Percentiles rank a stretch among this genome's conserved stretches.
phyloP scores from a whole-genome alignment of 2,113 vertebrate species.

The Solea senegalensis region DNA sequence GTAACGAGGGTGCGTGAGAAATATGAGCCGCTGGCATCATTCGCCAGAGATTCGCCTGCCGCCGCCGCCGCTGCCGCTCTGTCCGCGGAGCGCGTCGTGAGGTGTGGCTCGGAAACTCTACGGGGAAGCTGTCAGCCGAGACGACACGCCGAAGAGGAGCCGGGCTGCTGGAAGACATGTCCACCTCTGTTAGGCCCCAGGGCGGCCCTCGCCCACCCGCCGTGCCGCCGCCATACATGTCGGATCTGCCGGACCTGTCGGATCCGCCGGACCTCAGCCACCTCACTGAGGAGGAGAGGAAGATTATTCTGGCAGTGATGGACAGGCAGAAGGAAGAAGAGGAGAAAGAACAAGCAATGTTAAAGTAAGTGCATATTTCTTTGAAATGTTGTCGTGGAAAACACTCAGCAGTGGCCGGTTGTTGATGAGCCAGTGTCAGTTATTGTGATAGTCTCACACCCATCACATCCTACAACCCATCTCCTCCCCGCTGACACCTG shows the following conservation, averaged over 20 bases:
- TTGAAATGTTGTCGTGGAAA: too few relatives aligned
- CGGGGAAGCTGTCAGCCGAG: slow-evolving; percentile 77
- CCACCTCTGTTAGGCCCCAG: slow-evolving; percentile 92
- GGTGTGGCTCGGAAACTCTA: slow-evolving; percentile 74
- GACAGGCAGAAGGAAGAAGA: slow-evolving; percentile 98
- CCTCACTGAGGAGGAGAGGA: slow-evolving; percentile 97
- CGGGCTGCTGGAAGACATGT: slow-evolving; percentile 85
- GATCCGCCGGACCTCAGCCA: slow-evolving; percentile 80
- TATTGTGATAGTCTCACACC: slow-evolving; percentile 14
- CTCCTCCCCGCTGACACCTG: slow-evolving; percentile 12
- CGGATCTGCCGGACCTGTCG: slow-evolving; percentile 92
- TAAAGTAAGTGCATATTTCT: slow-evolving; percentile 89
- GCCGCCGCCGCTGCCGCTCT: slow-evolving; percentile 78
- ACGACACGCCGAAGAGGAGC: slow-evolving; percentile 80
- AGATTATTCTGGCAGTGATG: slow-evolving; percentile 98
- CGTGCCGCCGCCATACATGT: slow-evolving; percentile 89
- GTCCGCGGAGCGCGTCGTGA: slow-evolving; percentile 85
- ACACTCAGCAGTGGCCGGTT: not conserved
- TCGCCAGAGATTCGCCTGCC: slow-evolving; percentile 64
- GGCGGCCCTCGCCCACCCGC: slow-evolving; percentile 93
- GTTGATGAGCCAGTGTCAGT: not conserved
- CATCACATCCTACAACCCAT: slow-evolving; percentile 12
- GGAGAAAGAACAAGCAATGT: slow-evolving; percentile 97
- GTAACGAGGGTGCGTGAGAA: slow-evolving; percentile 77
- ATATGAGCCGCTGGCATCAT: slow-evolving; percentile 85